Percentiles rank a stretch among this genome's conserved stretches.
These are phyloP conservation scores for Cheilosia variabilis DNA, from an alignment of 2,888 invertebrate species.

Conservation along the genomic window DNA sequence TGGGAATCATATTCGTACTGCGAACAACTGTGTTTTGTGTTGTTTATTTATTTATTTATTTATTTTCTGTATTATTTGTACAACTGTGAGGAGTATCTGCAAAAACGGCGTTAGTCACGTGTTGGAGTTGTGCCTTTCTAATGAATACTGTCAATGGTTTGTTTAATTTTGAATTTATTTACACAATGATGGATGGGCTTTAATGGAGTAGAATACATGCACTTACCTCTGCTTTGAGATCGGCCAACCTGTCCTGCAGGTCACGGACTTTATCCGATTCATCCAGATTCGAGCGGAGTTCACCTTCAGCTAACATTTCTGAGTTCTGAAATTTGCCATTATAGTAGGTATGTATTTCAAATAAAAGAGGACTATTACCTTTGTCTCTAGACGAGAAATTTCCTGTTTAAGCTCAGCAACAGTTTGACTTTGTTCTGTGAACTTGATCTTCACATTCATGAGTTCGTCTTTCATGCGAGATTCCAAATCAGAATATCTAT, in stretches of 20 bases:
- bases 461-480: slow-evolving; percentile 91
- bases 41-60: too few relatives aligned
- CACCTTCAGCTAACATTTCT: slow-evolving; percentile 96
- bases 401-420: slow-evolving; percentile 97
- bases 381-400: slow-evolving; percentile 95
- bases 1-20: slow-evolving; percentile 27
- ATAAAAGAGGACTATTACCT: slow-evolving; percentile 85
- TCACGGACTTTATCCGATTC: slow-evolving; percentile 94
- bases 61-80: slow-evolving; percentile 17
- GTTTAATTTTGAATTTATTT: slow-evolving; percentile 62
- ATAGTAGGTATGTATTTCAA: too few relatives aligned
- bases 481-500: slow-evolving; percentile 83
- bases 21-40: slow-evolving; percentile 29
- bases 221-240: slow-evolving; percentile 96
- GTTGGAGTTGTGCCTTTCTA: slow-evolving; percentile 65
- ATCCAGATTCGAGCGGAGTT: slow-evolving; percentile 92
- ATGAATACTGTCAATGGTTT: slow-evolving; percentile 64
- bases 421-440: slow-evolving; percentile 96
- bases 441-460: slow-evolving; percentile 96
- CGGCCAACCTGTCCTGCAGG: slow-evolving; percentile 95
- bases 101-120: slow-evolving; percentile 52
- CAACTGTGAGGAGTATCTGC: slow-evolving; percentile 50
- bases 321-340: slow-evolving; percentile 88
- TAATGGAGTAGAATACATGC: slow-evolving; percentile 39
- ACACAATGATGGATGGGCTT: slow-evolving; percentile 53